These are phyloP conservation scores for Zaprionus gabonicus DNA, from an alignment of 1,140 invertebrate species.

Conservation along the genomic window DNA sequence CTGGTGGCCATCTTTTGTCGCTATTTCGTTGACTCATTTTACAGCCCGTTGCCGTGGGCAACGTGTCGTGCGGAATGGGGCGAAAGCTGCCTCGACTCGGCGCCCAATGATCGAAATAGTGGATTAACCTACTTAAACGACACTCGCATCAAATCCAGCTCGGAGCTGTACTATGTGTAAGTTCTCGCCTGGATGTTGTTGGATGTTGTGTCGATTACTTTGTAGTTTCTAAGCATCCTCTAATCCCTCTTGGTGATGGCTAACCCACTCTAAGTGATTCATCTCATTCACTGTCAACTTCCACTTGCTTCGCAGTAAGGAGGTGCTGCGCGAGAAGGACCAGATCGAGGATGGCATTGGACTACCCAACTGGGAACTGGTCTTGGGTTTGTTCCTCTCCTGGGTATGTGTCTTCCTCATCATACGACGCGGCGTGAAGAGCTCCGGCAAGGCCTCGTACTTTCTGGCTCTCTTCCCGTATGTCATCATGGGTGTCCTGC, in stretches of 20 bases:
- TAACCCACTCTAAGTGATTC: background rate
- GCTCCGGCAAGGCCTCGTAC: constrained; percentile 92
- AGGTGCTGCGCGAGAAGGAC: constrained; percentile 88
- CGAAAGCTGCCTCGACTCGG: constrained; percentile 66
- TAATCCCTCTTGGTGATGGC: constrained; percentile 32
- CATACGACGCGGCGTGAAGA: constrained; percentile 91
- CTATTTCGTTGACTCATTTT: constrained; percentile 88
- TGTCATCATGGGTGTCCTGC: constrained; percentile 90
- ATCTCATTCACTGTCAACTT: background rate
- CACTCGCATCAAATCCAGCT: constrained; percentile 85
- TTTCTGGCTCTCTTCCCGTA: constrained; percentile 95
- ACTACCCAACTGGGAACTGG: constrained; percentile 90
- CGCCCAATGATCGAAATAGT: constrained; percentile 43
- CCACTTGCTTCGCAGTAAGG: constrained; percentile 85
- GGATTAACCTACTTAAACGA: constrained; percentile 26
- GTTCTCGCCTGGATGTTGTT: constrained; percentile 42
- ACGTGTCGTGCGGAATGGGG: constrained; percentile 87
- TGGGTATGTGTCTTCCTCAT: constrained; percentile 92
- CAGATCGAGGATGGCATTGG: constrained; percentile 90
- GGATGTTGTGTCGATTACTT: background rate
- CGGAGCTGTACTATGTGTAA: constrained; percentile 88
- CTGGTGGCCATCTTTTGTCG: constrained; percentile 91
- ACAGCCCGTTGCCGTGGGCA: constrained; percentile 87
- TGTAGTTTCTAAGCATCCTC: background rate
- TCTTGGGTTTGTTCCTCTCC: constrained; percentile 90